Evolutionary conservation across 2,113 vertebrate species (phyloP).

Genomic region (Falcunculus frontatus): DNA sequence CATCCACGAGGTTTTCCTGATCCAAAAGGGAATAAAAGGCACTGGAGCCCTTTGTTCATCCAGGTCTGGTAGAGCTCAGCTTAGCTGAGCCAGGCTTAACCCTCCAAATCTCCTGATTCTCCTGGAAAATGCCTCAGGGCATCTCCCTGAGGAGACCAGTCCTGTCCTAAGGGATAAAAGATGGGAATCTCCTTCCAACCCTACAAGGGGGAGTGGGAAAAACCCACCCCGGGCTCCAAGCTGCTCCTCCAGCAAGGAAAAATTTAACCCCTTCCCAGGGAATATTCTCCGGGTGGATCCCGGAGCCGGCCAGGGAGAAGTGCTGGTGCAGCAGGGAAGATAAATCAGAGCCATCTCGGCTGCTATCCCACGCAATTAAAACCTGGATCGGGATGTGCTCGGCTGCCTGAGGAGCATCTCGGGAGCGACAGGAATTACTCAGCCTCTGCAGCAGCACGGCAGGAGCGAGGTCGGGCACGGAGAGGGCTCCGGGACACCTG

Average conservation of each 20-base stretch:
- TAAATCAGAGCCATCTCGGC: slow-evolving; percentile 66
- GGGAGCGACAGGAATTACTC: slow-evolving; percentile 57
- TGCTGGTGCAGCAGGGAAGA: slow-evolving; percentile 70
- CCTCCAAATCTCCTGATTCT: background rate
- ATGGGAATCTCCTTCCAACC: background rate
- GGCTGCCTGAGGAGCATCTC: slow-evolving; percentile 4
- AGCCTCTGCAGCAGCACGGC: slow-evolving; percentile 16
- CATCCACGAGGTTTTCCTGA: background rate
- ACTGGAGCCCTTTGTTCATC: background rate
- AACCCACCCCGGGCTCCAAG: background rate
- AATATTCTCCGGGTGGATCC: slow-evolving; percentile 58
- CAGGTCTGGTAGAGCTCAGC: background rate
- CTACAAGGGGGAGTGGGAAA: background rate
- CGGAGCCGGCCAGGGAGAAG: slow-evolving; percentile 24
- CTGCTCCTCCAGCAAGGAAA: background rate
- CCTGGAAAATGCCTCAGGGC: background rate
- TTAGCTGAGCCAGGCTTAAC: background rate
- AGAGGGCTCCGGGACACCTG: background rate
- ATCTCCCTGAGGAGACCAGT: background rate
- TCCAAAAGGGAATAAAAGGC: background rate
- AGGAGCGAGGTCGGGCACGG: background rate
- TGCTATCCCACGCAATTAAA: slow-evolving; percentile 72
- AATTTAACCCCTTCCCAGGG: slow-evolving; percentile 38
- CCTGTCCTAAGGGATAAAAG: background rate
- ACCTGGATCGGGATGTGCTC: slow-evolving; percentile 66